A percentile compares a stretch with the other conserved stretches of the same genome.
Conservation (phyloP, 2,797 vertebrate species). For the Bradypus variegatus region DNA sequence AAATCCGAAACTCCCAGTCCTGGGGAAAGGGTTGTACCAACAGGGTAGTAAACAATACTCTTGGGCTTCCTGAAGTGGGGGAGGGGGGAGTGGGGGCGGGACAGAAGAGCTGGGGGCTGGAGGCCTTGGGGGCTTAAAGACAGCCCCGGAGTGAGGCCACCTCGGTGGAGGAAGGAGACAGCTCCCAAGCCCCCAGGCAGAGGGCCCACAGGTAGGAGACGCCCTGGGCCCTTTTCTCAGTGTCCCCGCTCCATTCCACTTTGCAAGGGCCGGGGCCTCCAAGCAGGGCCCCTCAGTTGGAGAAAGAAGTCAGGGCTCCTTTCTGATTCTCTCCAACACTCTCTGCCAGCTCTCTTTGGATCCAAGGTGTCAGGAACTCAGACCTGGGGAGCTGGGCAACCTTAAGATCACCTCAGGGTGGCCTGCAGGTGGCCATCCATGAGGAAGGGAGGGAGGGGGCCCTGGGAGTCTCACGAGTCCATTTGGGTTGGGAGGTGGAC, state of each 20-base stretch:
- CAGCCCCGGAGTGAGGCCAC: neutral
- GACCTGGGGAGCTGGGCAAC: neutral
- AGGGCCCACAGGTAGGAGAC: conserved; percentile 58
- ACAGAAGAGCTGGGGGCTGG: conserved; percentile 7
- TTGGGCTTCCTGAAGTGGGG: conserved; percentile 3
- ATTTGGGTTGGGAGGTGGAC: neutral
- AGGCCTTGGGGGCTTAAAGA: conserved; percentile 30
- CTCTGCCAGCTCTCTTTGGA: neutral
- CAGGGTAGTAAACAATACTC: conserved; percentile 66
- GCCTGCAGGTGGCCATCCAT: neutral
- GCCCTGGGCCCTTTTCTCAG: neutral
- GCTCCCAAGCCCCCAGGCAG: neutral
- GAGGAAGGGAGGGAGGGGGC: neutral
- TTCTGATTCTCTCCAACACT: neutral
- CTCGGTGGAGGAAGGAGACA: conserved; percentile 4
- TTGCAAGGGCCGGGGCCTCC: neutral
- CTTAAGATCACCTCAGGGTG: neutral
- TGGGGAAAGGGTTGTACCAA: conserved; percentile 64
- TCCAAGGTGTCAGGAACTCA: neutral
- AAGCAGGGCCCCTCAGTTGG: neutral
- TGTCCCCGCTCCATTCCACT: neutral
- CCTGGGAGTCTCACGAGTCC: neutral
- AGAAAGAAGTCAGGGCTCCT: neutral
- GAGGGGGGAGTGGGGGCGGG: neutral
- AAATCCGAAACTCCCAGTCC: conserved; percentile 62